Percentiles rank a stretch among this genome's conserved stretches.
These are phyloP conservation scores for Andrena haemorrhoa DNA, from an alignment of 2,888 invertebrate species.

Conservation along the genomic window DNA sequence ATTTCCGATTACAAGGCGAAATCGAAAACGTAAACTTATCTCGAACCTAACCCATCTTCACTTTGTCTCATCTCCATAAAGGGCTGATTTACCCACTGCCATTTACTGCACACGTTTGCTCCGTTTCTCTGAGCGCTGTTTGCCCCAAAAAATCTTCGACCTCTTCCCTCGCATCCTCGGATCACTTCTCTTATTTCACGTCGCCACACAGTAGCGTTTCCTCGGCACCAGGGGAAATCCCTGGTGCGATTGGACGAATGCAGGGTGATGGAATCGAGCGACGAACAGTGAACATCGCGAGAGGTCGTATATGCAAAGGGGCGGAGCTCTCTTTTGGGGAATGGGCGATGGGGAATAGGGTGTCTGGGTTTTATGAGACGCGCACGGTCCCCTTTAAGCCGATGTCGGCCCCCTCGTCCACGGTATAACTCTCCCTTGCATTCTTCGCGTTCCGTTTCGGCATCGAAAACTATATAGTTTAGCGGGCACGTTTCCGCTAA, in stretches of 20 bases:
- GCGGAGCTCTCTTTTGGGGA: conserved; percentile 23
- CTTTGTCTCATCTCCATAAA: no score
- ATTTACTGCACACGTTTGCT: no score
- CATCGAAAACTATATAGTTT: conserved; percentile 16
- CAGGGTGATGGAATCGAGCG: conserved; percentile 39
- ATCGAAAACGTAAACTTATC: no score
- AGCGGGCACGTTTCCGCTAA: background rate
- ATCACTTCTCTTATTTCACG: no score
- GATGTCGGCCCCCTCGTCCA: conserved; percentile 7
- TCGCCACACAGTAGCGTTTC: background rate
- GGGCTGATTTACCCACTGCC: no score
- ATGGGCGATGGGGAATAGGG: conserved; percentile 61
- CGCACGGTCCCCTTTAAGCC: conserved; percentile 57
- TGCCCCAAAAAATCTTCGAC: background rate
- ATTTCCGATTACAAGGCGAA: no score
- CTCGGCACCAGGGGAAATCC: conserved; percentile 1
- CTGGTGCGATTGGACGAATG: conserved; percentile 23
- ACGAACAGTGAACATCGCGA: conserved; percentile 37
- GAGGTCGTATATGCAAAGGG: conserved; percentile 33
- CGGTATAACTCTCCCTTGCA: conserved; percentile 14
- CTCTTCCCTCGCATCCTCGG: background rate
- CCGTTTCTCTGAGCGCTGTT: no score
- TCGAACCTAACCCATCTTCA: no score
- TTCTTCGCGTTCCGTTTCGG: conserved; percentile 27
- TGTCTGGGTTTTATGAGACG: conserved; percentile 75